Percentiles rank a stretch among this genome's conserved stretches.
Evolutionary conservation across 2,797 vertebrate genomes (phyloP).

Genomic region (Takifugu ocellatus): DNA sequence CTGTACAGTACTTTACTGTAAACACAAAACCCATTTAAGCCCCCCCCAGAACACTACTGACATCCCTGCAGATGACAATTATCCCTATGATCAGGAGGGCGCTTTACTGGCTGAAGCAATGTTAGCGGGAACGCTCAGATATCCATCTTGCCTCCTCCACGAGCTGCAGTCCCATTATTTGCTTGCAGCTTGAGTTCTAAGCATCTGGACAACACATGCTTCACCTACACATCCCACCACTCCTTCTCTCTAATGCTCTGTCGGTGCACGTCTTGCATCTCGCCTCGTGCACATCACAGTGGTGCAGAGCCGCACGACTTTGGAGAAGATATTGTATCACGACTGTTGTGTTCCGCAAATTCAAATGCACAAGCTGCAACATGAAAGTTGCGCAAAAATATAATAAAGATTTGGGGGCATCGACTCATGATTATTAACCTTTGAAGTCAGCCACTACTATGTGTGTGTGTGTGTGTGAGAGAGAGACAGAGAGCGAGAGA

Average conservation of each 20-base stretch:
- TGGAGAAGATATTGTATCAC: neutral
- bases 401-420: too few relatives aligned
- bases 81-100: neutral
- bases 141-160: slow-evolving; percentile 44
- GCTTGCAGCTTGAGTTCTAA: slow-evolving; percentile 61
- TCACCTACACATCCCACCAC: slow-evolving; percentile 42
- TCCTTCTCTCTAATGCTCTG: slow-evolving; percentile 10
- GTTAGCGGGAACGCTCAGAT: neutral
- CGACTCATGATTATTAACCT: neutral
- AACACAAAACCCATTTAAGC: slow-evolving; percentile 1
- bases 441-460: slow-evolving; percentile 8
- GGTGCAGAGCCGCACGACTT: neutral
- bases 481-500: slow-evolving; percentile 48
- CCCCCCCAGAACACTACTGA: slow-evolving; percentile 3
- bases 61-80: neutral
- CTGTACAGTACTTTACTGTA: slow-evolving; percentile 8
- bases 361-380: neutral
- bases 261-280: neutral
- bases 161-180: slow-evolving; percentile 60
- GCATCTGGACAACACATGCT: slow-evolving; percentile 77
- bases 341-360: neutral
- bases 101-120: neutral
- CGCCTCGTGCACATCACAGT: slow-evolving; percentile 1
- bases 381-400: neutral
- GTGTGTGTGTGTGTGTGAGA: slow-evolving; percentile 14